These are phyloP conservation scores for Caracal caracal DNA, from an alignment of 2,113 vertebrate species.

Conservation along the genomic window DNA sequence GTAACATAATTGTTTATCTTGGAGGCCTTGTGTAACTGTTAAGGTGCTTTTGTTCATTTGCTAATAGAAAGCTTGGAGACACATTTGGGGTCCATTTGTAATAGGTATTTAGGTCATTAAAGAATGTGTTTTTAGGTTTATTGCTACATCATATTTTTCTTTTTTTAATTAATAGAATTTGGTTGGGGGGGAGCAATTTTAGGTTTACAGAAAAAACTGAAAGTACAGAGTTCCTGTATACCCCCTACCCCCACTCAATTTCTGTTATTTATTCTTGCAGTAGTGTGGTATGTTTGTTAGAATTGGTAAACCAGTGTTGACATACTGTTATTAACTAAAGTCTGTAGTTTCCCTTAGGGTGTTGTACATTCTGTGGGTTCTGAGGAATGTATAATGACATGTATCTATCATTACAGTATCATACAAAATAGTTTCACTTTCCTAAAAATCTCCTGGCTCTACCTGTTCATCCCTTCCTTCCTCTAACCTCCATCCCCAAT, in stretches of 20 bases:
- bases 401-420: background rate
- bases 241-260: background rate
- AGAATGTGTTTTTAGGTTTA: constrained; percentile 10
- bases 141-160: constrained; percentile 5
- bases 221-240: background rate
- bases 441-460: background rate
- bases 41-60: constrained; percentile 18
- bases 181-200: background rate
- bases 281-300: background rate
- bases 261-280: background rate
- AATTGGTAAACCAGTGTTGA: background rate
- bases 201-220: background rate
- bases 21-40: background rate
- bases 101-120: background rate
- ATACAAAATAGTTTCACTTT: background rate
- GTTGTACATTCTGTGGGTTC: background rate
- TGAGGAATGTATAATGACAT: background rate
- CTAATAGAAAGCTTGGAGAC: background rate
- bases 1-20: background rate
- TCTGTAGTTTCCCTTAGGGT: background rate
- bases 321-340: background rate
- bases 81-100: background rate
- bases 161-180: background rate
- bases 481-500: background rate
- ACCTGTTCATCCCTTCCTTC: background rate